Conservation (phyloP, 1,140 invertebrate species). For the Hyphantria cunea region DNA sequence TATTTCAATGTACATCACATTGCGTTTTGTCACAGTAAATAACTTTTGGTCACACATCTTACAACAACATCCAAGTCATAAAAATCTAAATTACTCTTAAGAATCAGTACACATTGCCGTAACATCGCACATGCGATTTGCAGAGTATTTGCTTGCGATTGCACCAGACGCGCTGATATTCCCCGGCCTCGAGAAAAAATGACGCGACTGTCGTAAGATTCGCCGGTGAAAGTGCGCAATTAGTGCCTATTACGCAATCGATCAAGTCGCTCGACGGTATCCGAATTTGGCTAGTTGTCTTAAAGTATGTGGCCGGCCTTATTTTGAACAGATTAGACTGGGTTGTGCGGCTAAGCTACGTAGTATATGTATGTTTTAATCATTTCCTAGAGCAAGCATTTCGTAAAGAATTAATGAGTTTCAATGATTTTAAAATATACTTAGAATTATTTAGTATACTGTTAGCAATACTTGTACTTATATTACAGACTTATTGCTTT, state of each 20-base stretch:
- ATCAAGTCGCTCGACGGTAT: constrained; percentile 5
- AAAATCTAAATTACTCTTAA: constrained; percentile 9
- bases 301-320: constrained; percentile 14
- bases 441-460: too few relatives aligned
- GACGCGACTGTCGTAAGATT: constrained; percentile 34
- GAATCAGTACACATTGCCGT: constrained; percentile 18
- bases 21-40: too few relatives aligned
- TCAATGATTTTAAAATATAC: too few relatives aligned
- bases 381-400: too few relatives aligned
- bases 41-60: too few relatives aligned
- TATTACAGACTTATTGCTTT: too few relatives aligned
- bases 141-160: constrained; percentile 17
- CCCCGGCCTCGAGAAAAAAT: constrained; percentile 36
- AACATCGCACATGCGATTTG: constrained; percentile 21
- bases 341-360: neutral
- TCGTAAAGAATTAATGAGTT: too few relatives aligned
- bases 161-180: constrained; percentile 19
- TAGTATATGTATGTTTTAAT: neutral
- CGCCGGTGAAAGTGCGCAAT: constrained; percentile 39
- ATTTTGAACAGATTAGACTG: constrained; percentile 14
- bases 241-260: constrained; percentile 33
- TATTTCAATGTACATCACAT: too few relatives aligned
- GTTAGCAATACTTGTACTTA: too few relatives aligned
- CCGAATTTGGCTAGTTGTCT: constrained; percentile 32
- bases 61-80: neutral